These are phyloP conservation scores for Antedon bifida DNA, from an alignment of 35 echinoderm and acorn worm species.

Conservation along the genomic window DNA sequence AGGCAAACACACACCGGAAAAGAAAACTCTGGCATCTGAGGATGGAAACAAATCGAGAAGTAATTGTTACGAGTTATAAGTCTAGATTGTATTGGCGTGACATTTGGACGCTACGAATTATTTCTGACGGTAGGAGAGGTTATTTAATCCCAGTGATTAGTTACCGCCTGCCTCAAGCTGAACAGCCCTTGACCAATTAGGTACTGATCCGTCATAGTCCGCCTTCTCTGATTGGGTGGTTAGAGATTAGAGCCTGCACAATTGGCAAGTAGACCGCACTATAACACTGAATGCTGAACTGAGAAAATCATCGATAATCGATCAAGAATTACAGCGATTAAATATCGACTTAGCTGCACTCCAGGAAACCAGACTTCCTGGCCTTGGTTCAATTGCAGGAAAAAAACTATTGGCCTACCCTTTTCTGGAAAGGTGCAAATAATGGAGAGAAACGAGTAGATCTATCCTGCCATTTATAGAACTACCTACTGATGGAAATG, in stretches of 20 bases:
- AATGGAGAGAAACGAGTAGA: background rate
- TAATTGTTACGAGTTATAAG: background rate
- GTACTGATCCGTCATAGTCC: constrained; percentile 15
- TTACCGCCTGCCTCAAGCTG: constrained; percentile 30
- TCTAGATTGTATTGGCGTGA: too few relatives aligned
- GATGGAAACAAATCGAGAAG: background rate
- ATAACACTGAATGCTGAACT: too few relatives aligned
- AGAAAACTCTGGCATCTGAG: background rate
- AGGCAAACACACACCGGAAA: background rate
- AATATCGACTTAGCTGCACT: constrained; percentile 18
- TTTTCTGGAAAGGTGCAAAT: constrained; percentile 19
- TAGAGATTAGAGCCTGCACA: background rate
- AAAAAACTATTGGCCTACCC: background rate
- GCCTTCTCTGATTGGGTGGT: background rate
- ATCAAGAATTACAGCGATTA: background rate
- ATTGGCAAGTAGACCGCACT: constrained; percentile 1
- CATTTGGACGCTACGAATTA: background rate
- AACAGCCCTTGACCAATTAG: constrained; percentile 23
- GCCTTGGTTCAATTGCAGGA: background rate
- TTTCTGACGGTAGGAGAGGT: constrained; percentile 1
- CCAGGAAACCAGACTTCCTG: constrained; percentile 16
- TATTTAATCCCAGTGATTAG: background rate
- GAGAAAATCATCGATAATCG: background rate
- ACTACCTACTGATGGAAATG: background rate
- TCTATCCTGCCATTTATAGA: background rate